A percentile compares a stretch with the other conserved stretches of the same genome.
Evolutionary conservation across 2,888 invertebrate genomes (phyloP).

Genomic region (Yponomeuta plumbellus): DNA sequence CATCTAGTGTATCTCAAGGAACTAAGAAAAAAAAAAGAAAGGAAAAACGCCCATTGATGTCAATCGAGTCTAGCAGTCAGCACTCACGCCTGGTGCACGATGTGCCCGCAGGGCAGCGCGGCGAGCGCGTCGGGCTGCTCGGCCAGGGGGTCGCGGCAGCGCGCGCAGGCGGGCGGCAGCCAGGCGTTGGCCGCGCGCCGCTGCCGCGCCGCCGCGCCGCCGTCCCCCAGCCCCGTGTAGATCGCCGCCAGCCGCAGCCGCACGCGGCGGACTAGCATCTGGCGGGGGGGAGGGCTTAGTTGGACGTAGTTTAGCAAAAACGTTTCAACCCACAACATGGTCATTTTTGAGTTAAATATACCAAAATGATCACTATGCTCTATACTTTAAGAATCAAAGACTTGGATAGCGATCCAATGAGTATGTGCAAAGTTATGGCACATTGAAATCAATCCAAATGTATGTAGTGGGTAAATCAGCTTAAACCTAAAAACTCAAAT

Average conservation of each 20-base stretch:
- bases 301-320: too few species aligned
- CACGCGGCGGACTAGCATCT: conserved; percentile 88
- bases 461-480: too few species aligned
- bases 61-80: not conserved
- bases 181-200: conserved; percentile 84
- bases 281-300: conserved; percentile 22
- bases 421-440: too few species aligned
- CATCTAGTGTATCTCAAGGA: too few species aligned
- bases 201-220: conserved; percentile 85
- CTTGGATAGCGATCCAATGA: too few species aligned
- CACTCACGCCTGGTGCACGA: conserved; percentile 86
- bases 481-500: too few species aligned
- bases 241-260: conserved; percentile 87
- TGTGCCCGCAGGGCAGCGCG: conserved; percentile 90
- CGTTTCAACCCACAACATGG: not conserved
- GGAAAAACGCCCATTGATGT: too few species aligned
- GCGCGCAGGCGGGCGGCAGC: conserved; percentile 84
- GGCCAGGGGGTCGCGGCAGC: conserved; percentile 86
- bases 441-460: too few species aligned
- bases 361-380: too few species aligned
- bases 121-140: conserved; percentile 76
- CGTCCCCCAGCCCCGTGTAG: conserved; percentile 88
- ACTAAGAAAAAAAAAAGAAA: too few species aligned
- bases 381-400: too few species aligned
- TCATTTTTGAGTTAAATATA: too few species aligned